Percentiles rank a stretch among this genome's conserved stretches.
phyloP scores from a whole-genome alignment of 2,888 invertebrate genomes.

The Noctuana brunneofusca region DNA sequence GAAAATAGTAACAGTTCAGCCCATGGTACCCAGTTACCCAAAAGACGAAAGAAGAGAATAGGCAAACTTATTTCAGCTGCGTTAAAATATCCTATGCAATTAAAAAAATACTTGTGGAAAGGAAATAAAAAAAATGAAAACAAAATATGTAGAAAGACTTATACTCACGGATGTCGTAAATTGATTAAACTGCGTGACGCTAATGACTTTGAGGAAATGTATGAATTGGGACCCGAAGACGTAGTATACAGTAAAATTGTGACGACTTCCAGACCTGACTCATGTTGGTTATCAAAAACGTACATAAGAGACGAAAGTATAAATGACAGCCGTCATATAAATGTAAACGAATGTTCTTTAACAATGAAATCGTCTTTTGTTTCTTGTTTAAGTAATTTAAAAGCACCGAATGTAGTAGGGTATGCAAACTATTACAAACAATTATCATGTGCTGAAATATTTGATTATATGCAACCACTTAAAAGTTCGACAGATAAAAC shows the following conservation, averaged over 20 bases:
- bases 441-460: not conserved
- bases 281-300: conserved; percentile 15
- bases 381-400: conserved; percentile 3
- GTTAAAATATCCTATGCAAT: not conserved
- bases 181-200: not conserved
- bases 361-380: not conserved
- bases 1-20: not conserved
- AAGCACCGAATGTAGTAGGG: not conserved
- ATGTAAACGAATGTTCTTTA: not conserved
- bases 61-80: not conserved
- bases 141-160: not conserved
- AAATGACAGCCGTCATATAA: not conserved
- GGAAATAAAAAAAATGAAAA: not conserved
- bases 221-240: conserved; percentile 7
- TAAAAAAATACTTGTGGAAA: not conserved
- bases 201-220: conserved; percentile 1
- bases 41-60: not conserved
- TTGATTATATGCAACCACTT: not conserved
- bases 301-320: not conserved
- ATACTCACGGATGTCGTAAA: not conserved
- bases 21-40: not conserved
- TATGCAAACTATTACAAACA: not conserved
- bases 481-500: not conserved
- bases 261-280: not conserved
- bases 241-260: conserved; percentile 13